phyloP scores from a whole-genome alignment of 2,797 vertebrate genomes.

The Sciaenops ocellatus region DNA sequence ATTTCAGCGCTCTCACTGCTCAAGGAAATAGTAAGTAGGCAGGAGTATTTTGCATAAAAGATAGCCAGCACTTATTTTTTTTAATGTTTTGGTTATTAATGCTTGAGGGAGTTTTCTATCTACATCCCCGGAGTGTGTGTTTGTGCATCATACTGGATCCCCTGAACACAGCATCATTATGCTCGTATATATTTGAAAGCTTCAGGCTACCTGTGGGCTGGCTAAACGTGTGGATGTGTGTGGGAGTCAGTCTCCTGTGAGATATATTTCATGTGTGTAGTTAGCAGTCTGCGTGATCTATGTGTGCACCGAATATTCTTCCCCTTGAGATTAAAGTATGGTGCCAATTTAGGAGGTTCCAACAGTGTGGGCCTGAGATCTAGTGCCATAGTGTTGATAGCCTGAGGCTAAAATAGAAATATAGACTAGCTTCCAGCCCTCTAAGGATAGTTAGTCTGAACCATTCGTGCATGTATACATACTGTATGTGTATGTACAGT shows the following conservation, averaged over 20 bases:
- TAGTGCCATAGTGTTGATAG: not conserved
- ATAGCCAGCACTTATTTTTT: slow-evolving; percentile 40
- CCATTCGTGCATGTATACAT: slow-evolving; percentile 6
- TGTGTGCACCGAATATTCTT: slow-evolving; percentile 39
- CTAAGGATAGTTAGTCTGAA: slow-evolving; percentile 9
- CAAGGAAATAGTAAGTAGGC: slow-evolving; percentile 46
- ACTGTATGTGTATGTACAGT: not conserved
- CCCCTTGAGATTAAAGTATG: slow-evolving; percentile 42
- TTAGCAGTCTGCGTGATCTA: slow-evolving; percentile 55
- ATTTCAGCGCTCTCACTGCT: slow-evolving; percentile 43
- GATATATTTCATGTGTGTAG: slow-evolving; percentile 42
- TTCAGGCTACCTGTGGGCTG: slow-evolving; percentile 53
- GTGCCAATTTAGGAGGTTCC: slow-evolving; percentile 46
- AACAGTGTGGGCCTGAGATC: slow-evolving; percentile 9
- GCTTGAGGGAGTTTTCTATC: slow-evolving; percentile 55
- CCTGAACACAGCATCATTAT: slow-evolving; percentile 45
- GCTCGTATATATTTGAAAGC: slow-evolving; percentile 39
- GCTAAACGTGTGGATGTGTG: slow-evolving; percentile 14
- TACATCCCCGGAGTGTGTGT: slow-evolving; percentile 41
- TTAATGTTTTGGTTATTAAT: slow-evolving; percentile 59
- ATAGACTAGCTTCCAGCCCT: slow-evolving; percentile 5
- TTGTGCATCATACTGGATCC: slow-evolving; percentile 21
- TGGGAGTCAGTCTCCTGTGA: slow-evolving; percentile 40
- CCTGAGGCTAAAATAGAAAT: slow-evolving; percentile 38
- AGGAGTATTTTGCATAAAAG: slow-evolving; percentile 72